These are phyloP conservation scores for Apeira syringaria DNA, from an alignment of 2,888 invertebrate species.

Conservation along the genomic window DNA sequence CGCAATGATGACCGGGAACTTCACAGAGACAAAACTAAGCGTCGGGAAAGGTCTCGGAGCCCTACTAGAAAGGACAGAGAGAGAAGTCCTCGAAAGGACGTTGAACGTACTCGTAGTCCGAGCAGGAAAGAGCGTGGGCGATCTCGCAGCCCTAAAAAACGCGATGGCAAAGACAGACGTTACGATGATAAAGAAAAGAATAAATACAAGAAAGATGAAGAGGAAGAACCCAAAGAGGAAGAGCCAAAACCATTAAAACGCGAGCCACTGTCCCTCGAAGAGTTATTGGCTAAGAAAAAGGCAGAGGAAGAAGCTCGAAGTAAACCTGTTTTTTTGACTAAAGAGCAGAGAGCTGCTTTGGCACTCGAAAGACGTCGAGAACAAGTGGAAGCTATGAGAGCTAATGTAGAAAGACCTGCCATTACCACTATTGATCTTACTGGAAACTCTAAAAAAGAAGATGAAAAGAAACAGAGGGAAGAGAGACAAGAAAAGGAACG, in stretches of 20 bases:
- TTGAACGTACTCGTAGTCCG: constrained; percentile 45
- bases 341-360: constrained; percentile 96
- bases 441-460: constrained; percentile 77
- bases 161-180: constrained; percentile 63
- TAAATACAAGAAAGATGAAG: constrained; percentile 62
- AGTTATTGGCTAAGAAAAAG: constrained; percentile 97
- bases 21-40: constrained; percentile 67
- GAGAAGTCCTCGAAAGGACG: constrained; percentile 34
- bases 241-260: constrained; percentile 59
- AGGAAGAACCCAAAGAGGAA: constrained; percentile 69
- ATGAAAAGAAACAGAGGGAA: constrained; percentile 65
- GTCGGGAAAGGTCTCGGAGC: constrained; percentile 65
- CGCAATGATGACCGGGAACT: constrained; percentile 71
- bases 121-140: constrained; percentile 57
- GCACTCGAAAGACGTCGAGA: constrained; percentile 95
- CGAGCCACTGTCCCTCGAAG: constrained; percentile 98
- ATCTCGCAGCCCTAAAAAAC: constrained; percentile 68
- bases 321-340: constrained; percentile 98
- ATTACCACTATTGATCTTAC: constrained; percentile 74
- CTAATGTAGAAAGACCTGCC: constrained; percentile 80
- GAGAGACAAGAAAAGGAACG: constrained; percentile 74
- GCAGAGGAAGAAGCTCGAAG: constrained; percentile 97
- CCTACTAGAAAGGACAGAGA: constrained; percentile 50
- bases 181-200: constrained; percentile 72
- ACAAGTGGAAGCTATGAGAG: constrained; percentile 92